Conservation (phyloP, 2,113 vertebrate species). For the Anolis carolinensis region DNA sequence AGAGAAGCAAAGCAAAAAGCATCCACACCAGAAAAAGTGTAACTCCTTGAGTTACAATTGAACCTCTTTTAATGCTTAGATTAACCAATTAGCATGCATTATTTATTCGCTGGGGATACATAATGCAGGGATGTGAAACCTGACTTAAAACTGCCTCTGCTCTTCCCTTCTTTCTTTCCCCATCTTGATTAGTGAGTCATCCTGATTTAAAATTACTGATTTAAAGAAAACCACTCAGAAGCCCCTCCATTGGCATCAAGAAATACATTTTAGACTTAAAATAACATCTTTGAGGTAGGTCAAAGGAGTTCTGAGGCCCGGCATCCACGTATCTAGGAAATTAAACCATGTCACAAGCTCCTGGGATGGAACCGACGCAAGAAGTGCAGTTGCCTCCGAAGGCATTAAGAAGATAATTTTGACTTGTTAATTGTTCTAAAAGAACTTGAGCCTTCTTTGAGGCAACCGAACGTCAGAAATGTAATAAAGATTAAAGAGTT, state of each 20-base stretch:
- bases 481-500: neutral
- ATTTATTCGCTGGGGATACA: neutral
- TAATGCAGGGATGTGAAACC: neutral
- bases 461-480: too few relatives aligned
- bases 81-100: neutral
- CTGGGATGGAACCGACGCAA: neutral
- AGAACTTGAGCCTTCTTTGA: too few relatives aligned
- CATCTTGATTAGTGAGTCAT: neutral
- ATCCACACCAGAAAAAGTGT: neutral
- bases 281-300: neutral
- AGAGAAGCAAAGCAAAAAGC: neutral
- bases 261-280: neutral
- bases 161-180: too few relatives aligned
- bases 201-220: neutral
- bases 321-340: neutral
- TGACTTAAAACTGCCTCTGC: neutral
- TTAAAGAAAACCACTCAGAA: neutral
- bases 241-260: neutral
- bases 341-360: neutral
- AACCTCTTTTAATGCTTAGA: neutral
- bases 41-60: neutral
- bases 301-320: neutral
- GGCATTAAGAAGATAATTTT: neutral
- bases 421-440: neutral
- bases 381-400: neutral